Evolutionary conservation across 2,113 vertebrate genomes (phyloP).

Genomic region (Isurus oxyrinchus): DNA sequence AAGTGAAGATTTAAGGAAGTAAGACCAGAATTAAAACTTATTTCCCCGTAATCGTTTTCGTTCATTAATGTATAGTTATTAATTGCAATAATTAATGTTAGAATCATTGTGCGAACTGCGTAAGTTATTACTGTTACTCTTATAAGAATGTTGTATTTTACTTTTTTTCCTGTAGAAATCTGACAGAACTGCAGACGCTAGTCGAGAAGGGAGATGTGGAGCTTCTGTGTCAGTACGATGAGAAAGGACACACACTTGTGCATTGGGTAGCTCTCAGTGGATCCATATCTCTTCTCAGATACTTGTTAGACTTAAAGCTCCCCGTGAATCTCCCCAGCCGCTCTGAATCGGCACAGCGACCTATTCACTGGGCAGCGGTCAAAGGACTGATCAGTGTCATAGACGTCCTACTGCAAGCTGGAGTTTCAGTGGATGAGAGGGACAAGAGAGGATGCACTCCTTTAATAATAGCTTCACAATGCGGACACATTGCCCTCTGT

Average conservation of each 20-base stretch:
- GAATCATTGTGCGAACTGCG: not conserved
- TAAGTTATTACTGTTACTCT: not conserved
- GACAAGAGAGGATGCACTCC: constrained; percentile 44
- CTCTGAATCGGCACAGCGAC: constrained; percentile 40
- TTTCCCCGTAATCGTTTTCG: not conserved
- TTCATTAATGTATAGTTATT: not conserved
- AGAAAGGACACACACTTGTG: not conserved
- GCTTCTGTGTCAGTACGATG: constrained; percentile 36
- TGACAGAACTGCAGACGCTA: constrained; percentile 36
- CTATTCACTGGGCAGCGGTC: constrained; percentile 43
- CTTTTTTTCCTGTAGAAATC: constrained; percentile 35
- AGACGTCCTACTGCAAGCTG: constrained; percentile 41
- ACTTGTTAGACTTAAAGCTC: constrained; percentile 37
- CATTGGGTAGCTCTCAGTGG: constrained; percentile 40
- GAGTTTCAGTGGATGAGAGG: constrained; percentile 42
- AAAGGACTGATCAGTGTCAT: constrained; percentile 39
- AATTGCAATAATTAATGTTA: not conserved
- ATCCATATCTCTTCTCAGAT: constrained; percentile 16
- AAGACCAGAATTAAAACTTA: not conserved
- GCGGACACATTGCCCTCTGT: constrained; percentile 40
- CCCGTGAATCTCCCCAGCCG: constrained; percentile 40
- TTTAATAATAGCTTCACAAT: constrained; percentile 42
- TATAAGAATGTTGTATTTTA: not conserved
- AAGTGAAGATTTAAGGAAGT: not conserved
- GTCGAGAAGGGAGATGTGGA: constrained; percentile 14